A percentile compares a stretch with the other conserved stretches of the same genome.
Conservation (phyloP, 2,888 invertebrate species). For the Patella ulyssiponensis region DNA sequence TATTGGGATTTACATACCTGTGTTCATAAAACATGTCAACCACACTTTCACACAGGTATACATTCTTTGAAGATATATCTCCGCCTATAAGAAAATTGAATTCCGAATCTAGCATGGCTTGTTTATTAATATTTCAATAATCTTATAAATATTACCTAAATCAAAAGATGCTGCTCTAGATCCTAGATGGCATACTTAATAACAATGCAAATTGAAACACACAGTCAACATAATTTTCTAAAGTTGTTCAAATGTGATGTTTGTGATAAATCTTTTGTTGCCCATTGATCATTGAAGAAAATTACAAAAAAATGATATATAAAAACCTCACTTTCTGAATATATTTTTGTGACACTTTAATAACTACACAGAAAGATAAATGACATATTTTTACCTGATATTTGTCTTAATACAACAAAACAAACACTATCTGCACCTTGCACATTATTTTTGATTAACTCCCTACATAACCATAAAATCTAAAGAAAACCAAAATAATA, state of each 20-base stretch:
- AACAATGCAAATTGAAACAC: too few species aligned
- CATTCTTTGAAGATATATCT: constrained; percentile 82
- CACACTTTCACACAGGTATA: constrained; percentile 90
- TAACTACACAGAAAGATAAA: not conserved
- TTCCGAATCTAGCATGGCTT: too few species aligned
- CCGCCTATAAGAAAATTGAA: constrained; percentile 77
- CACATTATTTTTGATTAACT: constrained; percentile 92
- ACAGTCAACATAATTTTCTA: too few species aligned
- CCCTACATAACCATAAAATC: constrained; percentile 90
- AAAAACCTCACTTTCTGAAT: not conserved
- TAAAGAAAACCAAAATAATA: constrained; percentile 73
- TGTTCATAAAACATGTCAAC: constrained; percentile 92
- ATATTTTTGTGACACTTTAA: not conserved
- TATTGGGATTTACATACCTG: constrained; percentile 60
- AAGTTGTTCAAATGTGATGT: too few species aligned
- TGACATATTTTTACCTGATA: constrained; percentile 78
- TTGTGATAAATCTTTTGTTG: too few species aligned
- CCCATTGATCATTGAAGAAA: too few species aligned
- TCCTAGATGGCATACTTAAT: too few species aligned
- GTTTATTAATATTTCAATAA: too few species aligned
- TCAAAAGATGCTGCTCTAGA: too few species aligned
- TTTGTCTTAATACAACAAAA: constrained; percentile 92
- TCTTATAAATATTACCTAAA: too few species aligned
- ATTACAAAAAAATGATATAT: not conserved
- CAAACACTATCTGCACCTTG: constrained; percentile 90